Base-by-base conservation (phyloP, 2,113 vertebrate genomes). In the Atractosteus spatula region DNA sequence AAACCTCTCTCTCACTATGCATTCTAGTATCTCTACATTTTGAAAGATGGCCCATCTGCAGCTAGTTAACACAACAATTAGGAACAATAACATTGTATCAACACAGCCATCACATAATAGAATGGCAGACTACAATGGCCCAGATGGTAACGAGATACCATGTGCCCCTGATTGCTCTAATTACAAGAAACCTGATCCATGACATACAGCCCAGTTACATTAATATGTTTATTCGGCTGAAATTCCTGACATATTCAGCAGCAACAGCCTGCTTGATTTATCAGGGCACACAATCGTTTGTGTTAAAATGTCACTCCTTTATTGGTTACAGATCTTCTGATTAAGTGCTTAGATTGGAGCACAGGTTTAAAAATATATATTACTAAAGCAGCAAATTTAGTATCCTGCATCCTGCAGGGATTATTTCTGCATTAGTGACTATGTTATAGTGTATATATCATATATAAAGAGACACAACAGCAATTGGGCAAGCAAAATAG, bases 231-330 rank as follows among this genome's bases (percentile, higher is more conserved):
- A 76, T 47, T 69, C 71, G 59, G 43, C 47, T 2, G 6, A 47
- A 57, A 80, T 80, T 80, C 75, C 45, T 71, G 13, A 41, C 74
- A 69, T 77, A 72, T 29, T 74, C 76, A 73, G 73, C 43, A 54
- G n/a, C 17, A 17, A 74, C 69, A 51, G 47, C 10, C 47, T 51
- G 47, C 10, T 51, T 51, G 47, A 10, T 29, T 29, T 29, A 29
- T 29, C 29, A 10, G 47, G 10, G 47, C 47, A 7, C 47, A 51
- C 47, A 51, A 51, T 51, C 47, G 10, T 51, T 51, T 51, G 47
- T 51, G 47, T 7, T 51, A 5, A 7, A 10, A 51, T 51, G 10
- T 51, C 47, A 51, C 47, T 29, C 29, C 29, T 29, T 29, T 29
- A 29, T 2, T 29, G 29, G 29, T 29, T 29, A 29, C 29, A 29